Base-by-base conservation (phyloP, 2,113 vertebrate species). In the Bufo gargarizans region DNA sequence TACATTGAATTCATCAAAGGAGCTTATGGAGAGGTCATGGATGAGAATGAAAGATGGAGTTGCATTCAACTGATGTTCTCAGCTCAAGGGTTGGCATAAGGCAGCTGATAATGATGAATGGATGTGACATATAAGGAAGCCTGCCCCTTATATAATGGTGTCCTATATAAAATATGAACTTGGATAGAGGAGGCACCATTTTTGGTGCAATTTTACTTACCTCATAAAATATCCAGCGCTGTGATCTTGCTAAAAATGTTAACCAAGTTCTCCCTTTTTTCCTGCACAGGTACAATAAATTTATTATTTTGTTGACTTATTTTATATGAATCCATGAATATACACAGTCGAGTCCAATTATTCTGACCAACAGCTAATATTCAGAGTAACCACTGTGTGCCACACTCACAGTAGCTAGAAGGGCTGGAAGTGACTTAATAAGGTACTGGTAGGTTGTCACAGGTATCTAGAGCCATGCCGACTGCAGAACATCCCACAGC, bases 21-120 rank as follows among this genome's bases (percentile, higher is more conserved):
- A 87, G 86, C 63, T 56, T 65, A 87, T 87, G 77, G 86, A 87
- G 50, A 49, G 77, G 58, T 33, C 86, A 87, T 87, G 86, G 86
- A 87, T 87, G 77, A 87, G 86, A 87, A 87, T 87, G 77, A 61
- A 87, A 80, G 63, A 65, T 50, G 20, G 10, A 50, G 43, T 67
- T 84, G 82, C 6, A 50, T 43, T 82, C 19, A 11, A 82, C 14
- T 17, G 58, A 82, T 49, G 19, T 49, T 56, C 5, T 80, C 14
- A 47, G 2, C n/a, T 45, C 16, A 65, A 53, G 49, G 14, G 77
- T 6, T 50, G 72, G 14, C 16, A 76, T 78, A 50, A 78, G 19
- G 14, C 5, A 22, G 1, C 20, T 78, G 19, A 5, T 11, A 56
- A 17, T 77, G 20, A 78, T 78, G 49, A 56, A 56, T 22, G 7